phyloP scores from a whole-genome alignment of 2,113 vertebrate genomes.

The Bucco capensis region DNA sequence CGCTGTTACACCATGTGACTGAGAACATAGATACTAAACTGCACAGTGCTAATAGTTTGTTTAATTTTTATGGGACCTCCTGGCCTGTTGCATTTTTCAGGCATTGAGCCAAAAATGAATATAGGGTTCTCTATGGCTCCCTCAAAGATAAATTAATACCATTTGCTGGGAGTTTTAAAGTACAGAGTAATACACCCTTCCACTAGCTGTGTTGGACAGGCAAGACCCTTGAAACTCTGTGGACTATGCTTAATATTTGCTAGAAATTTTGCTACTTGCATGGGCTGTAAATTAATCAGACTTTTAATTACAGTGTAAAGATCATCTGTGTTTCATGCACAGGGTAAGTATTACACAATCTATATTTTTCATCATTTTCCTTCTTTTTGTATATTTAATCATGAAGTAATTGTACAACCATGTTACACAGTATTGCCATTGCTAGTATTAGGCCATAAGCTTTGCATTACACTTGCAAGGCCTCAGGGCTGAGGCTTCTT shows the following conservation, averaged over 20 bases:
- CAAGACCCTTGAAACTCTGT: not conserved
- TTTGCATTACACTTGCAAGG: not conserved
- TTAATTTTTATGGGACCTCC: not conserved
- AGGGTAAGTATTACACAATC: not conserved
- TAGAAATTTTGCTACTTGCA: not conserved
- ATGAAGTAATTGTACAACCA: too few species aligned
- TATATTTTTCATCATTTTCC: not conserved
- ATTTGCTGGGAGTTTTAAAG: not conserved
- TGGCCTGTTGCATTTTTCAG: not conserved
- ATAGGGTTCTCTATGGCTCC: not conserved
- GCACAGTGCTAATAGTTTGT: not conserved
- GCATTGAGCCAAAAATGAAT: not conserved
- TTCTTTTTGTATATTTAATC: too few species aligned
- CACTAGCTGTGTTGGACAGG: not conserved
- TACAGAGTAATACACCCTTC: not conserved
- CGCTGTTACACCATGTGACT: not conserved
- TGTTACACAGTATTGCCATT: too few species aligned
- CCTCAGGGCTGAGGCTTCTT: not conserved
- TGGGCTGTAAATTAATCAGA: not conserved
- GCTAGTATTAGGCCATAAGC: not conserved
- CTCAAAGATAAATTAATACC: not conserved
- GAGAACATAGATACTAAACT: not conserved
- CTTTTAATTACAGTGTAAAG: not conserved
- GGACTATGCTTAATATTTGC: not conserved
- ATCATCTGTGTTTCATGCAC: not conserved